These are phyloP conservation scores for Parazoanthus swiftii DNA, from an alignment of 92 coral and sea anemone genomes.

Conservation along the genomic window DNA sequence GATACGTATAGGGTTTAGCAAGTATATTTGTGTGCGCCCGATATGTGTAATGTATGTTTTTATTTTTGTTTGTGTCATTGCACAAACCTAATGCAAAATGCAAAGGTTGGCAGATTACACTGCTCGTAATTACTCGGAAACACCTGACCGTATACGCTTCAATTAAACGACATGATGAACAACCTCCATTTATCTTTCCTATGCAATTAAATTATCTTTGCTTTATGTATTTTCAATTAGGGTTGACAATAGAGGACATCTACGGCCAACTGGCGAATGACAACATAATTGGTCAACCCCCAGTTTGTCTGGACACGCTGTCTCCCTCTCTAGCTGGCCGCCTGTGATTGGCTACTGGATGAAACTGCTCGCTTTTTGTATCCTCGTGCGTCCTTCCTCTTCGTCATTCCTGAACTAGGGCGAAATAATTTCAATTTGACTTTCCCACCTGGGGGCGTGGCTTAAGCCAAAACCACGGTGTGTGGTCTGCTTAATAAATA, in stretches of 20 bases:
- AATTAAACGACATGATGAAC: background rate
- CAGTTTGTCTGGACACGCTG: conserved; percentile 38
- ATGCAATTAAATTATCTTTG: conserved; percentile 22
- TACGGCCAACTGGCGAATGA: conserved; percentile 38
- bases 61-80: background rate
- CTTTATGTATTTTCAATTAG: conserved; percentile 46
- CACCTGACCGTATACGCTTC: background rate
- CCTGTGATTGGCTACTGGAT: conserved; percentile 19
- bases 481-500: conserved; percentile 81
- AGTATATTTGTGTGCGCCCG: background rate
- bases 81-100: background rate
- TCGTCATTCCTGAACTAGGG: conserved; percentile 30
- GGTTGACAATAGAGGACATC: conserved; percentile 31
- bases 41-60: background rate
- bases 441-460: conserved; percentile 71
- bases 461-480: conserved; percentile 64
- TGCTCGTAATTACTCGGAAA: background rate
- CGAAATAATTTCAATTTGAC: conserved; percentile 46
- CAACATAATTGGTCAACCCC: conserved; percentile 38
- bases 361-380: background rate
- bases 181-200: conserved; percentile 11
- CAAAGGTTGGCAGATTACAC: background rate
- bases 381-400: conserved; percentile 39
- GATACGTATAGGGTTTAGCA: background rate
- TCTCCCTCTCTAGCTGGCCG: conserved; percentile 10